Evolutionary conservation across 2,888 invertebrate genomes (phyloP), one percentile per base, ranked within the genome.

Genomic region (Sepiola atlantica): DNA sequence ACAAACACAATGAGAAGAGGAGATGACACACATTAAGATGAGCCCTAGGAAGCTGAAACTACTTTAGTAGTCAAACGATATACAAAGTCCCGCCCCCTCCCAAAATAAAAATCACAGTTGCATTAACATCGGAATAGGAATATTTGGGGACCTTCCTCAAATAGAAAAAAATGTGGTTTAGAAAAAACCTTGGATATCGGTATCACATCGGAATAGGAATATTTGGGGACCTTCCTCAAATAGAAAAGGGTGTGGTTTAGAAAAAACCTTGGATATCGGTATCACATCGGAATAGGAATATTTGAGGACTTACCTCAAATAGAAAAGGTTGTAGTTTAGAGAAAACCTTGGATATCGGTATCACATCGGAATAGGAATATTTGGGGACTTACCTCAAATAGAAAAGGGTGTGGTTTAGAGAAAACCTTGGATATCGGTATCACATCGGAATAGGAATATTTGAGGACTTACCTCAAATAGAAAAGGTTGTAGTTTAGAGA

Each of bases 391-490:
- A 96, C 96, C 95, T 96, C 95, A 94, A 96, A 96, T 18, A 96
- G 93, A 32, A 94, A 95, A 2, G 96, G 95, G 54, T 94, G 95
- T 4, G 95, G 95, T 93, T 95, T 93, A 6, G 91, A 35, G 94
- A 95, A 96, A 12, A 99, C 99, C 98, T 99, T 99, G 95, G 99
- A 99, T 98, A 99, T 98, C 94, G 99, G 99, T 97, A 99, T 99
- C 32, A 99, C 99, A 95, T n/a, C 24, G 6, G 6, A 57, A 57
- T n/a, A n/a, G n/a, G n/a, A n/a, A n/a, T n/a, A n/a, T n/a, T n/a
- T n/a, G n/a, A n/a, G n/a, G n/a, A n/a, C n/a, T n/a, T n/a, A n/a
- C n/a, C n/a, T n/a, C n/a, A n/a, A n/a, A n/a, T n/a, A n/a, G n/a
- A 21, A 57, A 57, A 0, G 57, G 18, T 57, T 18, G 4, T 4